phyloP scores from a whole-genome alignment of 2,113 vertebrate genomes.

The Cnemophilus loriae region DNA sequence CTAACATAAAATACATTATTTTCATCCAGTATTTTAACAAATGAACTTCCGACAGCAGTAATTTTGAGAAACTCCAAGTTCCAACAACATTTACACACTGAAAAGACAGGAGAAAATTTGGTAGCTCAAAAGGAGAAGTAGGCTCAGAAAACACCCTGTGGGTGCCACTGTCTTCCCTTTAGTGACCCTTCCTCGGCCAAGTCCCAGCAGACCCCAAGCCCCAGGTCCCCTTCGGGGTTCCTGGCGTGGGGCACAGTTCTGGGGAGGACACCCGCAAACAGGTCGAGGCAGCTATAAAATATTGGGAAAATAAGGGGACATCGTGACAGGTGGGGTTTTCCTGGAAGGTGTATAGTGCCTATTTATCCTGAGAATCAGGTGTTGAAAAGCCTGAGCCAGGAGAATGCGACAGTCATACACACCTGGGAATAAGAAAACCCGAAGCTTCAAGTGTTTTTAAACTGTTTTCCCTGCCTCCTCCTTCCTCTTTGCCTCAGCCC shows the following conservation, averaged over 20 bases:
- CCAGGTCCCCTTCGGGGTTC: neutral
- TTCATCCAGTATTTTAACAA: neutral
- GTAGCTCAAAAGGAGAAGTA: rapidly evolving
- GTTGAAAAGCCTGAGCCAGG: neutral
- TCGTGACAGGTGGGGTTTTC: rapidly evolving
- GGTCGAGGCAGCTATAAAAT: rapidly evolving
- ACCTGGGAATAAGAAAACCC: rapidly evolving
- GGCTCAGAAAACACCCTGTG: neutral
- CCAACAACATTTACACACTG: neutral
- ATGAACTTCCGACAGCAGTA: neutral
- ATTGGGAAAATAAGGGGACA: rapidly evolving
- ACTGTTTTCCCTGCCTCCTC: neutral
- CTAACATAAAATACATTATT: neutral
- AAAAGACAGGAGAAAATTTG: neutral
- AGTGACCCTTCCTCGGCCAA: rapidly evolving
- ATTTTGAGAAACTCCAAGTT: neutral
- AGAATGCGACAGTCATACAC: rapidly evolving
- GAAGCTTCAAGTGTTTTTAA: too few species aligned
- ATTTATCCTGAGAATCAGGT: rapidly evolving
- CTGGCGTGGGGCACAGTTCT: rapidly evolving
- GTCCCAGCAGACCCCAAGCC: neutral
- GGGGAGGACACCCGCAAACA: neutral
- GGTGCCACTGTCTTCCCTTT: rapidly evolving
- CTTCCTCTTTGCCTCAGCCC: too few species aligned
- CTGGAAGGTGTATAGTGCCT: rapidly evolving